Base-by-base conservation (phyloP, 2,113 vertebrate species). In the Gorsachius goisagi region DNA sequence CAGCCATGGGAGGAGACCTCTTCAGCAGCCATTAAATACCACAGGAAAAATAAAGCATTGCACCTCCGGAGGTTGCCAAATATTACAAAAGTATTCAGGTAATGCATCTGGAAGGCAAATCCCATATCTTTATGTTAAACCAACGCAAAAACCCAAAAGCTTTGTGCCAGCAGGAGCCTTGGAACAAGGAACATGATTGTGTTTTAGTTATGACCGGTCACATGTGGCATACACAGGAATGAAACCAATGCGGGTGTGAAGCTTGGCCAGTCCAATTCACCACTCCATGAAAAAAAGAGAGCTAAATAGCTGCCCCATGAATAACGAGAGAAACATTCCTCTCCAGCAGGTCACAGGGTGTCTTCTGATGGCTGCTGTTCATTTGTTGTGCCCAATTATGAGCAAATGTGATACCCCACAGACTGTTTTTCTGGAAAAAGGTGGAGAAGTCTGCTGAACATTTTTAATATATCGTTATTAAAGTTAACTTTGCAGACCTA, bases 381-480 rank as follows among this genome's bases (percentile, higher is more conserved):
- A 56, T 96, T 96, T 92, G 49, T 88, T 91, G 72, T 53, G 49
- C 64, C 44, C 56, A 92, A 30, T 92, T 93, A 91, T 22, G 41
- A 80, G 53, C 59, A 95, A 94, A 95, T 11, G 21, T 45, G 72
- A 92, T 89, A 89, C 73, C 88, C 72, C 94, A 81, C 68, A 90
- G 85, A 92, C 41, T 41, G 81, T 44, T 92, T 93, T 82, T 93
- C 73, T 96, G 85, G 24, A 77, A 92, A 95, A 95, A 87, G 53
- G 66, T 56, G 47, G 32, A 6, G 20, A 94, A 92, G 32, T 72
- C 73, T 95, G 66, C 39, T 55, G 72, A 91, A 88, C 18, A 64
- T 85, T 89, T 97, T 93, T 96, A 93, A 89, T 96, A 96, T 62
- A 68, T 56, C 0, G 0, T 84, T 95, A 94, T 97, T 97, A 93